Conservation (phyloP, 2,888 invertebrate genomes). For the Eristalinus sepulchralis region DNA sequence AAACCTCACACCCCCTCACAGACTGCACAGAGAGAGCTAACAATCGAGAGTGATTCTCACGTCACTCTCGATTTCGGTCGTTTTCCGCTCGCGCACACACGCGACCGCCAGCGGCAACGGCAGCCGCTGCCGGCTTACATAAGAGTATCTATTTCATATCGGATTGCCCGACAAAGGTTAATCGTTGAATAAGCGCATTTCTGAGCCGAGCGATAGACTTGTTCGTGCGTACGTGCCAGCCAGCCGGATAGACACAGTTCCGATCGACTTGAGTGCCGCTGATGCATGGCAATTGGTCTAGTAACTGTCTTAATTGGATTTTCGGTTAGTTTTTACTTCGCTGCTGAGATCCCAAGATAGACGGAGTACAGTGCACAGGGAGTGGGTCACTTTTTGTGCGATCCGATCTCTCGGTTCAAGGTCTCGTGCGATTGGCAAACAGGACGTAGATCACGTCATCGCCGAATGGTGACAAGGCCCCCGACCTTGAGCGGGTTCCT, state of each 20-base stretch:
- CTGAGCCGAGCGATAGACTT: slow-evolving; percentile 41
- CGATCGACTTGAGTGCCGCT: slow-evolving; percentile 56
- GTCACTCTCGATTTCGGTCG: background rate
- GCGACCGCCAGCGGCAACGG: background rate
- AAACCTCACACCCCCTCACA: background rate
- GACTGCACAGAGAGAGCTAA: background rate
- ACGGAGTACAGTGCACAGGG: background rate
- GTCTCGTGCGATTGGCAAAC: background rate
- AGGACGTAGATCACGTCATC: background rate
- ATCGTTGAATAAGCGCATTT: slow-evolving; percentile 59
- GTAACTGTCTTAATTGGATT: slow-evolving; percentile 68
- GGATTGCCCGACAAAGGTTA: slow-evolving; percentile 62
- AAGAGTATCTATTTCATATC: slow-evolving; percentile 48
- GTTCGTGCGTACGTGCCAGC: slow-evolving; percentile 26
- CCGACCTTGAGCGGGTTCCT: background rate
- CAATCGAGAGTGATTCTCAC: no score
- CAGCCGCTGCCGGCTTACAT: slow-evolving; percentile 24
- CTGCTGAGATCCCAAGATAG: background rate
- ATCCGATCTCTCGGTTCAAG: background rate
- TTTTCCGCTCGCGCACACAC: background rate
- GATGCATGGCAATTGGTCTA: slow-evolving; percentile 70
- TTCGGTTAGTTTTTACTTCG: slow-evolving; percentile 20
- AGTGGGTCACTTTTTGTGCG: background rate
- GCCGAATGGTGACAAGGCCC: background rate
- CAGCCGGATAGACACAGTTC: slow-evolving; percentile 42